Evolutionary conservation across 1,140 invertebrate genomes (phyloP).

Genomic region (Phymastichus coffea): DNA sequence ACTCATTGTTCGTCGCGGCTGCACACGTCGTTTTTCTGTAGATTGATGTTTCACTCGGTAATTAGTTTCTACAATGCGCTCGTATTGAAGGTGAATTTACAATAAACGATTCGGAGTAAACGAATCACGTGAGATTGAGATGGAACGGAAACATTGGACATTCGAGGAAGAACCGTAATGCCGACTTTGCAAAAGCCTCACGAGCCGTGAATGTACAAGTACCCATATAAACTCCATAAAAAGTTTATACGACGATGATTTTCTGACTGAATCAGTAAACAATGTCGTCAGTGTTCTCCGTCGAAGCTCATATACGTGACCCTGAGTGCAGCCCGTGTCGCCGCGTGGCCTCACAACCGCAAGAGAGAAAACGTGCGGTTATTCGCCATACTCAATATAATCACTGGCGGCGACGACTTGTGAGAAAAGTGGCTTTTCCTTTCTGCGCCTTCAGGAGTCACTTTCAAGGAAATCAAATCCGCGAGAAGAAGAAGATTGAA

Average conservation of each 20-base stretch:
- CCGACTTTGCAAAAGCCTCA: no score
- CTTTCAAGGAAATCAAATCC: constrained; percentile 28
- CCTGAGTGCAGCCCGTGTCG: background rate
- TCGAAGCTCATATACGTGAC: no score
- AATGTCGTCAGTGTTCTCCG: background rate
- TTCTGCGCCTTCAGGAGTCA: constrained; percentile 10
- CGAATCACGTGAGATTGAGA: no score
- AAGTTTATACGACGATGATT: background rate
- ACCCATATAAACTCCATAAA: background rate
- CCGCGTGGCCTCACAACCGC: background rate
- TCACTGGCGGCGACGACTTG: background rate
- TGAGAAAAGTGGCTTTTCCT: constrained; percentile 20
- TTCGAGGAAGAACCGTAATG: background rate
- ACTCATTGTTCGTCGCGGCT: background rate
- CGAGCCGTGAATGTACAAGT: no score
- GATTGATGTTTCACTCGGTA: no score
- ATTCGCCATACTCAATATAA: no score
- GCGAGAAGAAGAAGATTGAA: constrained; percentile 20
- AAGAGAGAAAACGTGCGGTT: background rate
- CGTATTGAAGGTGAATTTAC: no score
- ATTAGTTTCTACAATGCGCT: no score
- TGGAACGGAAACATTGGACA: no score
- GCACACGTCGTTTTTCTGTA: background rate
- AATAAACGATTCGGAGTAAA: no score
- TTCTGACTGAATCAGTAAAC: background rate